Evolutionary conservation across 1,140 invertebrate species (phyloP), one percentile per base, ranked within the genome.

Genomic region (Monochamus saltuarius): DNA sequence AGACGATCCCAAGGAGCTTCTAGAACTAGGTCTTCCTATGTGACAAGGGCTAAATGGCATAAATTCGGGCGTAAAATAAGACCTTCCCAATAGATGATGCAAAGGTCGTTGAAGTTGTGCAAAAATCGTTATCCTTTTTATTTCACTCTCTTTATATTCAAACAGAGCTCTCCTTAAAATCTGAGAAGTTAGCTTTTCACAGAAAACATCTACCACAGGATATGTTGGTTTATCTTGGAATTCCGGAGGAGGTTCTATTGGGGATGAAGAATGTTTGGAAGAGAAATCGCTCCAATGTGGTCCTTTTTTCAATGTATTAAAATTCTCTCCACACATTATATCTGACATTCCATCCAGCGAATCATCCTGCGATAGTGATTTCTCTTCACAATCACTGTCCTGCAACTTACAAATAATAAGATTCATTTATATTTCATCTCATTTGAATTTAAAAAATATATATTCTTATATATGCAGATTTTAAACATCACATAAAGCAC

Each of bases 251-350:
- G 89, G 89, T 68, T 90, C 88, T 66, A 91, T 90, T 13, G 88
- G 84, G 35, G 83, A 81, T 52, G 83, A 65, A 49, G 68, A 65
- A 45, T 72, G 69, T 54, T 65, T 66, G 8, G 58, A 29, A 13
- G 64, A 70, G 8, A 77, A 39, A 59, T 82, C 81, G 7, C 73
- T 76, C 80, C 82, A 84, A 43, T 80, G 80, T 16, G 87, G 87
- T 19, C 86, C 87, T 77, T 91, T 91, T 69, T 90, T 91, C 54
- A 91, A 78, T 7, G 89, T 91, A 71, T 90, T 90, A 71, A 89
- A 91, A 72, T 89, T 89, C 75, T 90, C 88, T 22, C 86, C 85
- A 66, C 87, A 87, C 82, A 89, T 89, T 34, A 80, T 79, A 66
- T 86, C 83, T 4, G 84, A 85, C 72, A 85, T 86, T 55, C 80